These are phyloP conservation scores for Pristionchus maxplancki DNA, from an alignment of 2,888 invertebrate genomes.

Conservation along the genomic window DNA sequence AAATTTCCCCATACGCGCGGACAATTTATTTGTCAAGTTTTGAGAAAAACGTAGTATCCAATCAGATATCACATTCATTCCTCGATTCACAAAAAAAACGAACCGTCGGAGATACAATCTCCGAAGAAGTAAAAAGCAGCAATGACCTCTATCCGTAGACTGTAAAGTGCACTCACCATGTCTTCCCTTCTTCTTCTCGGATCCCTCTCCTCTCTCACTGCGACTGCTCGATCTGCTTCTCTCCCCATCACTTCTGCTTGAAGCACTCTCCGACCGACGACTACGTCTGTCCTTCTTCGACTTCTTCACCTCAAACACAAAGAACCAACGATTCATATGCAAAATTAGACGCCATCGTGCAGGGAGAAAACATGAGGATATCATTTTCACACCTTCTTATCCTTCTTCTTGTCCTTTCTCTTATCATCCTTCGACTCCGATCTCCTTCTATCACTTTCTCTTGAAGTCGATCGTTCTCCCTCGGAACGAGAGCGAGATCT, in stretches of 20 bases:
- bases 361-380: not conserved
- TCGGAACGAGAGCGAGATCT: conserved; percentile 50
- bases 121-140: not conserved
- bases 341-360: too few species aligned
- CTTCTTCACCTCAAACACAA: not conserved
- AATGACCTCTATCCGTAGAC: not conserved
- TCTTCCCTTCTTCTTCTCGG: not conserved
- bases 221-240: conserved; percentile 38
- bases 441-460: conserved; percentile 43
- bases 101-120: not conserved
- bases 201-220: not conserved
- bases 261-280: conserved; percentile 31
- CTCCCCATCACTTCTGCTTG: conserved; percentile 48
- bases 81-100: not conserved
- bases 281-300: not conserved
- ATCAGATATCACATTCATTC: not conserved
- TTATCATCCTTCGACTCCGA: conserved; percentile 48
- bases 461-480: conserved; percentile 49
- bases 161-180: not conserved
- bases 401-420: conserved; percentile 35
- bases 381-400: conserved; percentile 13
- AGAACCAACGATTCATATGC: too few species aligned
- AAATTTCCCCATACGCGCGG: too few species aligned
- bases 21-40: not conserved
- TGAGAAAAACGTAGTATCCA: not conserved